A percentile compares a stretch with the other conserved stretches of the same genome.
Conservation (phyloP, 2,797 vertebrate species). For the Chaenodraco wilsoni region DNA sequence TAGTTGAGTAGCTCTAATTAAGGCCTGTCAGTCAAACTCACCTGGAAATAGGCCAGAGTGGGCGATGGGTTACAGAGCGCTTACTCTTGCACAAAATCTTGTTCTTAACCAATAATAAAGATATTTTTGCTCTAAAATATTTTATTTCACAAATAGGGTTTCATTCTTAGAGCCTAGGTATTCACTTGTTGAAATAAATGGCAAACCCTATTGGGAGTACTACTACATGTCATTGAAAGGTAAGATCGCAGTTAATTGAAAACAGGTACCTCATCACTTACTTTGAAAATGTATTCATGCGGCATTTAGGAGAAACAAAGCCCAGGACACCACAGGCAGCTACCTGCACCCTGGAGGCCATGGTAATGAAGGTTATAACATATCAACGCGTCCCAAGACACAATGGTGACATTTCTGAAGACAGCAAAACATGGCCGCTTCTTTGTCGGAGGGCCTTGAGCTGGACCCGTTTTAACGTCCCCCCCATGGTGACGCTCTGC, state of each 20-base stretch:
- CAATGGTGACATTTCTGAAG: constrained; percentile 72
- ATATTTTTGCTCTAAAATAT: constrained; percentile 1
- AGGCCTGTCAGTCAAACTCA: constrained; percentile 67
- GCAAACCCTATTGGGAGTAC: constrained; percentile 3
- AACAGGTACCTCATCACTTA: constrained; percentile 48
- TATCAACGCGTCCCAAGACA: constrained; percentile 60
- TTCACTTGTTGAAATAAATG: constrained; percentile 1
- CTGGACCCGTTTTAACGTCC: constrained; percentile 52
- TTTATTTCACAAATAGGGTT: not conserved
- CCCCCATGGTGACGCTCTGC: constrained; percentile 35
- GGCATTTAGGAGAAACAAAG: constrained; percentile 63
- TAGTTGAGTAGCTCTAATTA: constrained; percentile 65
- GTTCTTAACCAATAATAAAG: constrained; percentile 7
- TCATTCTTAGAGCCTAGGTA: not conserved
- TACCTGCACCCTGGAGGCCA: constrained; percentile 52
- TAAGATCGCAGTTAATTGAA: constrained; percentile 29
- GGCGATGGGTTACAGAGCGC: constrained; percentile 50
- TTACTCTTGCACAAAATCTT: constrained; percentile 2
- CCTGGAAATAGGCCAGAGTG: constrained; percentile 75
- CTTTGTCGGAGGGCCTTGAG: constrained; percentile 56
- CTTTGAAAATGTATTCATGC: constrained; percentile 63
- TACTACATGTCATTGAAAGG: constrained; percentile 1
- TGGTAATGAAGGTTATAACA: constrained; percentile 67
- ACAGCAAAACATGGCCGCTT: constrained; percentile 51
- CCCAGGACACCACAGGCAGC: constrained; percentile 52